A percentile compares a stretch with the other conserved stretches of the same genome.
phyloP scores from a whole-genome alignment of 2,113 vertebrate genomes.

The Xiphorhynchus elegans region DNA sequence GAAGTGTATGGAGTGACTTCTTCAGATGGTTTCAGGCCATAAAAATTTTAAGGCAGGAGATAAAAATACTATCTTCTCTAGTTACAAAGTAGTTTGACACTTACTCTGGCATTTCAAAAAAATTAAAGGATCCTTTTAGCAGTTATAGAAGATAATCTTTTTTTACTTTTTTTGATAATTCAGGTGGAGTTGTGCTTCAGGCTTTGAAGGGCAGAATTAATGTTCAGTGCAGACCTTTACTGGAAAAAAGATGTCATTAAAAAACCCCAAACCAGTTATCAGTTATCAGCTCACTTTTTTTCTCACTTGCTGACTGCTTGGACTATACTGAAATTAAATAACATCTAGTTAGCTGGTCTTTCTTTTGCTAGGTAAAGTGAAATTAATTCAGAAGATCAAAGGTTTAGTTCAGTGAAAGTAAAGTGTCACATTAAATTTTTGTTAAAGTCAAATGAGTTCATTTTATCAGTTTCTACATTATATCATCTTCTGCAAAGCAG shows the following conservation, averaged over 20 bases:
- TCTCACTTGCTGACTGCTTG: background rate
- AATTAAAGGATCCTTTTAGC: background rate
- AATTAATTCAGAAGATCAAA: background rate
- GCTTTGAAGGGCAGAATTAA: background rate
- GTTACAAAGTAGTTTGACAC: background rate
- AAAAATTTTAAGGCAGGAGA: constrained; percentile 2
- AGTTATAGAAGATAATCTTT: background rate
- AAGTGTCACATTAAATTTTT: background rate
- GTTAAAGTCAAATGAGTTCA: background rate
- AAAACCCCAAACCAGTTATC: background rate
- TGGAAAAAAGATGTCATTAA: background rate
- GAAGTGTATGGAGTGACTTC: background rate
- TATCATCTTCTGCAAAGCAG: background rate
- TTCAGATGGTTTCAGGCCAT: constrained; percentile 22
- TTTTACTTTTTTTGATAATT: background rate
- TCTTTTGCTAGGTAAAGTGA: background rate
- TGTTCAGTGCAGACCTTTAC: background rate
- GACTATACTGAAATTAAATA: background rate
- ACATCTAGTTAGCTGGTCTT: background rate
- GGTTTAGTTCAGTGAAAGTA: background rate
- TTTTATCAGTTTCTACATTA: background rate
- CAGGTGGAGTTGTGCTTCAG: background rate
- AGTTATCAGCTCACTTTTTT: background rate
- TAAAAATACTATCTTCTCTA: background rate
- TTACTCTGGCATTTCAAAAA: background rate